phyloP scores from a whole-genome alignment of 2,113 vertebrate genomes.

The Bufo bufo region DNA sequence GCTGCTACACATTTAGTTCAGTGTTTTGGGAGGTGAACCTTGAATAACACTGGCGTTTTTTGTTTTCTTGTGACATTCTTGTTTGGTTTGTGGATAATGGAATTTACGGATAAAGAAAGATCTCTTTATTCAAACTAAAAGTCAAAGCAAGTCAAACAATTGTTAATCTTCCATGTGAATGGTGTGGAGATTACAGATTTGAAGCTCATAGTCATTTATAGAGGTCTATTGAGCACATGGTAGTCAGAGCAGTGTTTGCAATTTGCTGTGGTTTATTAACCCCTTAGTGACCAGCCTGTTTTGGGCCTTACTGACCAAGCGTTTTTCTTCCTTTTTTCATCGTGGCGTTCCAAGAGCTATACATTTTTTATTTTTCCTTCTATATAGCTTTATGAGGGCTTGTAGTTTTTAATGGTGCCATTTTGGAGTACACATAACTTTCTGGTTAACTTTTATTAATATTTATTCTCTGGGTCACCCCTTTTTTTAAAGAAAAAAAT shows the following conservation, averaged over 20 bases:
- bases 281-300: too few relatives aligned
- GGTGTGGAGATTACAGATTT: neutral
- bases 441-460: too few relatives aligned
- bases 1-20: slow-evolving; percentile 14
- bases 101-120: neutral
- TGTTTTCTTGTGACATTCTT: slow-evolving; percentile 38
- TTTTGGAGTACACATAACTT: too few relatives aligned
- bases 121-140: slow-evolving; percentile 2
- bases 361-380: too few relatives aligned
- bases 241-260: neutral
- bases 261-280: neutral
- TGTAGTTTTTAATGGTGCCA: too few relatives aligned
- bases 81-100: slow-evolving; percentile 23
- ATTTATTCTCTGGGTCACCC: too few relatives aligned
- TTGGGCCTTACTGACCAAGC: too few relatives aligned
- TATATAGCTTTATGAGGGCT: too few relatives aligned
- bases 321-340: too few relatives aligned
- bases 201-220: neutral
- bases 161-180: neutral
- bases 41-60: slow-evolving; percentile 22
- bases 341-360: too few relatives aligned
- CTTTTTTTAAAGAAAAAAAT: too few relatives aligned
- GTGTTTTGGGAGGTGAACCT: slow-evolving; percentile 28
- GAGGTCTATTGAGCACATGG: neutral
- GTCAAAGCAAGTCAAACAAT: neutral